These are phyloP conservation scores for Arrhamphus sclerolepis DNA, from an alignment of 2,797 vertebrate species.

Conservation along the genomic window DNA sequence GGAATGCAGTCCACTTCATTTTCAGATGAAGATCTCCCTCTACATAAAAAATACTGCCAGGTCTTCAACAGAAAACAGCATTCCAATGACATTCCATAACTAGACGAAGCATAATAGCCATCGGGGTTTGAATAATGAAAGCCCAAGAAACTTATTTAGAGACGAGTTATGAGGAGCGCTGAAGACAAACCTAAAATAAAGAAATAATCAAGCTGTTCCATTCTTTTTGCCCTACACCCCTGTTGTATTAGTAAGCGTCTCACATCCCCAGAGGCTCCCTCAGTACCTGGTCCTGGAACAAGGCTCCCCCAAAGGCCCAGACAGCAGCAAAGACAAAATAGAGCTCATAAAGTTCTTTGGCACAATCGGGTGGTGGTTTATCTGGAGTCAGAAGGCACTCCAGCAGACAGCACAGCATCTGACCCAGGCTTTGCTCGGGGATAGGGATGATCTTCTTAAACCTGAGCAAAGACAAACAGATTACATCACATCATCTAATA, in stretches of 20 bases:
- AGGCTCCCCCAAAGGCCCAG: constrained; percentile 94
- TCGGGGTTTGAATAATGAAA: constrained; percentile 27
- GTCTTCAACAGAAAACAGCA: constrained; percentile 53
- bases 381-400: constrained; percentile 91
- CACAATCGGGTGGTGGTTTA: constrained; percentile 87
- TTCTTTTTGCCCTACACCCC: constrained; percentile 25
- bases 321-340: constrained; percentile 95
- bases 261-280: constrained; percentile 10
- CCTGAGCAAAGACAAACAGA: constrained; percentile 68
- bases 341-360: constrained; percentile 93
- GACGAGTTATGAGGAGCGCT: constrained; percentile 4
- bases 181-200: background rate
- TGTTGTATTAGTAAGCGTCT: constrained; percentile 35
- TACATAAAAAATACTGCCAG: constrained; percentile 27
- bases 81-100: constrained; percentile 58
- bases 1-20: constrained; percentile 60
- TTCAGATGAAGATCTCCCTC: constrained; percentile 58
- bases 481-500: background rate
- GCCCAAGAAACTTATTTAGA: constrained; percentile 20
- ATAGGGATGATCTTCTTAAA: constrained; percentile 95
- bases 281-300: constrained; percentile 94
- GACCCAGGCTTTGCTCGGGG: constrained; percentile 93
- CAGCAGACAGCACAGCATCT: constrained; percentile 92
- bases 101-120: constrained; percentile 47
- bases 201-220: constrained; percentile 16